A percentile compares a stretch with the other conserved stretches of the same genome.
Evolutionary conservation across 92 coral and sea anemone species (phyloP).

Genomic region (Micromussa lordhowensis): DNA sequence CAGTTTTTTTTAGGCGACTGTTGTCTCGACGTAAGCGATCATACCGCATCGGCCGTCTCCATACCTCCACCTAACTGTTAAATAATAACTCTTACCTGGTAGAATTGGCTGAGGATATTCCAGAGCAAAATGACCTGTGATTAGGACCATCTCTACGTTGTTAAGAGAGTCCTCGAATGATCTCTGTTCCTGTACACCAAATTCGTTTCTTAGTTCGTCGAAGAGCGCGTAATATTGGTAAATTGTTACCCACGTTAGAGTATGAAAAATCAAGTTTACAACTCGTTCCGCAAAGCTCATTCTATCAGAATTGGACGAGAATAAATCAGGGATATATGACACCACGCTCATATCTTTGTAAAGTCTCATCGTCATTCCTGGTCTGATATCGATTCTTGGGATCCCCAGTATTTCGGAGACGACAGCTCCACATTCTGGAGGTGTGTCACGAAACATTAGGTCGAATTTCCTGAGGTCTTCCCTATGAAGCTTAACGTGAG

Average conservation of each 20-base stretch:
- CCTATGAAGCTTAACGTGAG: neutral
- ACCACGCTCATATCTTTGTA: neutral
- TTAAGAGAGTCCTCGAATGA: neutral
- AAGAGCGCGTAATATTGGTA: neutral
- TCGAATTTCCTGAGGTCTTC: neutral
- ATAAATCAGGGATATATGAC: constrained; percentile 3
- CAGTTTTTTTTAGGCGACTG: no score
- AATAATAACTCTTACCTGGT: neutral
- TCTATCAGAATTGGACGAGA: neutral
- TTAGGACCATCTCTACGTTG: neutral
- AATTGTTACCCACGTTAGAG: neutral
- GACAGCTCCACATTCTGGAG: neutral
- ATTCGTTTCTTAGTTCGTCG: neutral
- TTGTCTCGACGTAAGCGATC: no score
- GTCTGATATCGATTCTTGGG: neutral
- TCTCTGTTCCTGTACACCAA: neutral
- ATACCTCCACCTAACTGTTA: no score
- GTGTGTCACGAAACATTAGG: neutral
- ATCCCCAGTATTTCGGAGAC: constrained; percentile 2
- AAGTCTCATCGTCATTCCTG: neutral
- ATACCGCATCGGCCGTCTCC: no score
- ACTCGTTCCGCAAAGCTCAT: neutral
- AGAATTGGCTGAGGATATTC: constrained; percentile 25
- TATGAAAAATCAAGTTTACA: neutral
- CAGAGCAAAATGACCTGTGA: constrained; percentile 10